Percentiles rank a stretch among this genome's conserved stretches.
phyloP scores from a whole-genome alignment of 2,797 vertebrate genomes.

The Pyrocephalus nanus region DNA sequence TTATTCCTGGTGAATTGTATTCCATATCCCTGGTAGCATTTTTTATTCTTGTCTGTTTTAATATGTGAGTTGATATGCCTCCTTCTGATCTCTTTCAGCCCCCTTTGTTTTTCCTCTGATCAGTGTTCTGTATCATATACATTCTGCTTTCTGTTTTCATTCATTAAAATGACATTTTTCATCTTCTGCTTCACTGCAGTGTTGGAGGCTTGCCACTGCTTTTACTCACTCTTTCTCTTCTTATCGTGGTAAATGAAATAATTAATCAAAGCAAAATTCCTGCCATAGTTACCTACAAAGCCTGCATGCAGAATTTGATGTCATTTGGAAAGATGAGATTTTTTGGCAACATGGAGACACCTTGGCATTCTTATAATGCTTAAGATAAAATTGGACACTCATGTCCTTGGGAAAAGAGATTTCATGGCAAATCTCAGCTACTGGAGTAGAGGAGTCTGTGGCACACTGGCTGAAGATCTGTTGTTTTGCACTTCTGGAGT shows the following conservation, averaged over 20 bases:
- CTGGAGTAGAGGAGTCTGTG: not conserved
- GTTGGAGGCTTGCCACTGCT: not conserved
- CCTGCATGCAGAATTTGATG: not conserved
- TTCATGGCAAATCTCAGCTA: not conserved
- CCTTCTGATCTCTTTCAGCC: not conserved
- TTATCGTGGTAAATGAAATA: not conserved
- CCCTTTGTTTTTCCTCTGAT: not conserved
- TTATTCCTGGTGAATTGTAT: not conserved
- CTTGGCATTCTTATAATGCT: not conserved
- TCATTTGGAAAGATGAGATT: not conserved
- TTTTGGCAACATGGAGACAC: not conserved
- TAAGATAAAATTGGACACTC: not conserved
- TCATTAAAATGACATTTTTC: conserved; percentile 39
- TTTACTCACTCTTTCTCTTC: not conserved
- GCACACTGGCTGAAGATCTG: not conserved
- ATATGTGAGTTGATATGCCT: not conserved
- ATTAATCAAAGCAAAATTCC: not conserved
- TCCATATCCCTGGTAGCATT: not conserved
- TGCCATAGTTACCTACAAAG: not conserved
- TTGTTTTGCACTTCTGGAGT: not conserved
- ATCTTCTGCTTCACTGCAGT: conserved; percentile 8
- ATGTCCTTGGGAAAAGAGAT: not conserved
- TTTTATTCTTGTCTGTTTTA: not conserved
- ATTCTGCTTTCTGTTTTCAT: conserved; percentile 14
- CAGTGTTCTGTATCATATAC: not conserved